Percentiles rank a stretch among this genome's conserved stretches.
These are phyloP conservation scores for Lytechinus variegatus DNA, from an alignment of 35 echinoderm and acorn worm genomes.

Conservation along the genomic window DNA sequence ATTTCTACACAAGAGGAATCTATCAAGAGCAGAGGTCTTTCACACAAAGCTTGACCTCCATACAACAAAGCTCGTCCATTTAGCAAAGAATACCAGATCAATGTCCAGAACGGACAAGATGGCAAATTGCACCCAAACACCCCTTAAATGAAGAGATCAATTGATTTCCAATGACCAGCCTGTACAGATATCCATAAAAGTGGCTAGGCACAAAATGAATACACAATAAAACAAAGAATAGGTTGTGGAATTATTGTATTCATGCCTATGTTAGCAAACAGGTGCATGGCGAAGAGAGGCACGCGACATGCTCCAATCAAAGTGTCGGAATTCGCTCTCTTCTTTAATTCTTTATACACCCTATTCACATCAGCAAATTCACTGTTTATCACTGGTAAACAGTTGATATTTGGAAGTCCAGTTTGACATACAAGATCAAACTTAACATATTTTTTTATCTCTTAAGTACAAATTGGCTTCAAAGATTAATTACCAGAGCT, in stretches of 20 bases:
- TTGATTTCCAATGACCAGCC: background rate
- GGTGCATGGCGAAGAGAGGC: background rate
- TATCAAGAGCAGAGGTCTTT: background rate
- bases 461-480: too few species aligned
- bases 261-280: constrained; percentile 3
- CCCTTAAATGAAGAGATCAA: background rate
- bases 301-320: constrained; percentile 26
- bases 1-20: background rate
- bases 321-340: constrained; percentile 32
- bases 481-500: too few species aligned
- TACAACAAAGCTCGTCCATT: background rate
- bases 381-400: too few species aligned
- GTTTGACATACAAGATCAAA: too few species aligned
- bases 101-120: background rate
- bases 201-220: background rate
- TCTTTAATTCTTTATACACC: too few species aligned
- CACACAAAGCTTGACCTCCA: background rate
- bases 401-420: too few species aligned
- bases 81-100: background rate
- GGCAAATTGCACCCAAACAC: background rate
- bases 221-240: background rate
- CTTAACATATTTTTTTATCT: too few species aligned
- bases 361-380: too few species aligned
- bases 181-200: background rate
- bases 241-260: constrained; percentile 22